Conservation (phyloP, 2,888 invertebrate species). For the Sphinx pinastri region DNA sequence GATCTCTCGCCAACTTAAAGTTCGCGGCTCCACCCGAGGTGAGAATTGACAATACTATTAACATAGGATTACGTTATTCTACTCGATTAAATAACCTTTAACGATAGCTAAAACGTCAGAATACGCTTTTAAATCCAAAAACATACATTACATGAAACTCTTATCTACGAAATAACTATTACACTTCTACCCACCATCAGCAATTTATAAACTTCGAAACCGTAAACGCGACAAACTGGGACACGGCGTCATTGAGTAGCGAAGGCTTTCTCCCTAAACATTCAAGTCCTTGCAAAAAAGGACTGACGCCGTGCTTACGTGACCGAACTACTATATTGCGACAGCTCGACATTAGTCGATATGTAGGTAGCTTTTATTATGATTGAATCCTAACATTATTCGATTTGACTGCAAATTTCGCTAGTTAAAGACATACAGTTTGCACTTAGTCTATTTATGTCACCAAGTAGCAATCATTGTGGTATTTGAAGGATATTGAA, state of each 20-base stretch:
- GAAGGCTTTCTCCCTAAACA: slow-evolving; percentile 24
- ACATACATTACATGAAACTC: no score
- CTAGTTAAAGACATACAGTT: no score
- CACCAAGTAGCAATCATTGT: no score
- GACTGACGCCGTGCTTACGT: not conserved
- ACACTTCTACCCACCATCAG: not conserved
- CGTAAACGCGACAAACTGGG: not conserved
- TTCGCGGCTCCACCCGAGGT: slow-evolving; percentile 90
- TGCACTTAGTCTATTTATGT: no score
- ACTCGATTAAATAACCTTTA: not conserved
- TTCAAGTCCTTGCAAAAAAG: slow-evolving; percentile 19
- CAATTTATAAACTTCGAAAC: not conserved
- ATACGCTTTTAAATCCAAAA: no score
- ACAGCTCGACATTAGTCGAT: not conserved
- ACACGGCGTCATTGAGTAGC: slow-evolving; percentile 1
- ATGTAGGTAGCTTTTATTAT: not conserved
- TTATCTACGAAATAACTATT: no score
- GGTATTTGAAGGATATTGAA: no score
- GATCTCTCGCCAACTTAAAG: slow-evolving; percentile 94
- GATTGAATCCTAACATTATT: not conserved
- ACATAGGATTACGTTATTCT: not conserved
- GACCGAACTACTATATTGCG: not conserved
- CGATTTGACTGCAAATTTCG: no score
- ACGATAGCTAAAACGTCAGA: not conserved
- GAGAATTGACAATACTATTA: slow-evolving; percentile 41